Base-by-base conservation (phyloP, 2,797 vertebrate genomes). In the Benthosema pterotum region DNA sequence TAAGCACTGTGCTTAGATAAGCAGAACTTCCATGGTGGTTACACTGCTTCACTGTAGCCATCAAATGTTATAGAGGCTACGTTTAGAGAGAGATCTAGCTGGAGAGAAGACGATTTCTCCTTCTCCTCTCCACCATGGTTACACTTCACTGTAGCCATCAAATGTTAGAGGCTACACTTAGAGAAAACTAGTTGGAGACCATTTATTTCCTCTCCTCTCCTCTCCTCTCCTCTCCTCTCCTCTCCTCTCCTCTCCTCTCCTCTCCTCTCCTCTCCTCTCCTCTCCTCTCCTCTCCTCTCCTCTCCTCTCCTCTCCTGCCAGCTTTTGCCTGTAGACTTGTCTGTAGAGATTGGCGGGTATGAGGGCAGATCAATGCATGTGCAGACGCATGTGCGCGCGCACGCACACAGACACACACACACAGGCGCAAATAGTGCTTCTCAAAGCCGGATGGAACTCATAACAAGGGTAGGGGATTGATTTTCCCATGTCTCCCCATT, bases 391-490 rank as follows among this genome's bases (percentile, higher is more conserved):
- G 13, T 11, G 60, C 4, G 56, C 17, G 62, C 11, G 60, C 17
- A 45, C 17, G 43, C 38, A 32, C 18, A 16, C 47, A 56, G 19
- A 52, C 47, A 58, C 38, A 25, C 42, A 57, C 45, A 45, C 52
- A 32, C 4, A 51, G 16, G 57, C 11, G 54, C 16, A 19, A 43
- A 15, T 25, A 28, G 45, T 55, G 65, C 43, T 48, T 52, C 42
- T 59, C 51, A 48, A 38, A 60, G 49, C 48, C 50, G 45, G 52
- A 71, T 53, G 47, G 59, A 28, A 64, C 59, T 66, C 18, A 52
- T 46, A 72, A 74, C 59, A 54, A 71, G 48, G 46, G 42, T 57
- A 67, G 7, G 0, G 15, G 43, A 73, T 77, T 0, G 71, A 82
- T 71, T 45, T 42, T 14, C 52, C 53, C 18, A 42, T 55, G 67